A percentile compares a stretch with the other conserved stretches of the same genome.
Conservation (phyloP, 1,140 invertebrate species). For the Drosophila biarmipes region DNA sequence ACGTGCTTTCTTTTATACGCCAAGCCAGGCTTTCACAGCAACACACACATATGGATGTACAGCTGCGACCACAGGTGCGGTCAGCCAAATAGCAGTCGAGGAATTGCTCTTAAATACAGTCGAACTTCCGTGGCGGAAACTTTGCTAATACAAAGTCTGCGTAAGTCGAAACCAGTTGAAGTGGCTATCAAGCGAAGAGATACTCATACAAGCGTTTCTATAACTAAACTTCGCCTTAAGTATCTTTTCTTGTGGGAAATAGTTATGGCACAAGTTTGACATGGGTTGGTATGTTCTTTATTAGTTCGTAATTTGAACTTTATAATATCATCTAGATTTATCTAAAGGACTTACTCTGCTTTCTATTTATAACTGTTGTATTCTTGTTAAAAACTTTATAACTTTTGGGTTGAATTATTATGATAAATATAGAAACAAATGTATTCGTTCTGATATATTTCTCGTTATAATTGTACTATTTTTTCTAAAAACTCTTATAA, state of each 20-base stretch:
- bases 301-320: background rate
- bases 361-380: too few species aligned
- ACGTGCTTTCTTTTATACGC: slow-evolving; percentile 80
- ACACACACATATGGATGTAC: slow-evolving; percentile 22
- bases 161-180: background rate
- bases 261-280: too few species aligned
- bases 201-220: background rate
- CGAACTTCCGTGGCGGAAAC: background rate
- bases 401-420: too few species aligned
- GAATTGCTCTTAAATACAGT: slow-evolving; percentile 5
- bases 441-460: too few species aligned
- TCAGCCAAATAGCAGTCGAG: slow-evolving; percentile 13
- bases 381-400: background rate
- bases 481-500: background rate
- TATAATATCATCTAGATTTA: too few species aligned
- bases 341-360: background rate
- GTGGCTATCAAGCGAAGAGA: background rate
- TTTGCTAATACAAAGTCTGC: background rate
- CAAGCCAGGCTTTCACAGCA: slow-evolving; percentile 45
- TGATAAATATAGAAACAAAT: too few species aligned
- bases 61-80: slow-evolving; percentile 23
- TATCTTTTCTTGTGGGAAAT: background rate
- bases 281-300: background rate
- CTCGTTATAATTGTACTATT: background rate
- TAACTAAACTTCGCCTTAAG: background rate